Evolutionary conservation across 2,797 vertebrate species (phyloP).

Genomic region (Dendrocincla fuliginosa): DNA sequence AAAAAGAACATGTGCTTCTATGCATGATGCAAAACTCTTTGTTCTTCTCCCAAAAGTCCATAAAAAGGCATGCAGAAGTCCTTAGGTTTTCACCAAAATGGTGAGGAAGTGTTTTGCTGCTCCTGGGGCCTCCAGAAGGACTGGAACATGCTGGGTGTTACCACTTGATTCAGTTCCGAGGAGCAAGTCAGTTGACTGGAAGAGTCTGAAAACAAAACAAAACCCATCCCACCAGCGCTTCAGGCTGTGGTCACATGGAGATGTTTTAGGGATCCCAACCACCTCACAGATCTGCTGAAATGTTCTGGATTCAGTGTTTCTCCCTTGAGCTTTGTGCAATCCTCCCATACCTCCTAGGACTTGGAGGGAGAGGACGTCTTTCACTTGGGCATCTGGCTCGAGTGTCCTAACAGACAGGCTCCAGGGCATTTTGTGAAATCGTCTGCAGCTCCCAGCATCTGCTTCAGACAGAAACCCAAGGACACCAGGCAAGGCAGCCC

Average conservation of each 20-base stretch:
- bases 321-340: constrained; percentile 54
- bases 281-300: constrained; percentile 43
- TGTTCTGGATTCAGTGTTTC: not conserved
- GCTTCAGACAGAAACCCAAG: constrained; percentile 28
- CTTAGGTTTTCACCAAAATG: not conserved
- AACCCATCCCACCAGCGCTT: not conserved
- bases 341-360: constrained; percentile 29
- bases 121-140: not conserved
- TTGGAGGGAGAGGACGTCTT: not conserved
- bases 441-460: constrained; percentile 38
- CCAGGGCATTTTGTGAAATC: constrained; percentile 45
- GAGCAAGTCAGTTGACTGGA: not conserved
- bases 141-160: not conserved
- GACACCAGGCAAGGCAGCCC: constrained; percentile 1
- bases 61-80: not conserved
- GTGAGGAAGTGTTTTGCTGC: not conserved
- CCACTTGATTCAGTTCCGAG: not conserved
- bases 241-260: constrained; percentile 27
- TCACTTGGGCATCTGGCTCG: constrained; percentile 52
- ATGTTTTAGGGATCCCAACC: constrained; percentile 25
- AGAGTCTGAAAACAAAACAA: not conserved
- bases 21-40: not conserved
- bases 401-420: constrained; percentile 31
- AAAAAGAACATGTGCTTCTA: not conserved
- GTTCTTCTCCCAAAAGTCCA: not conserved